Conservation (phyloP, 2,113 vertebrate genomes). For the Barnardius zonarius region DNA sequence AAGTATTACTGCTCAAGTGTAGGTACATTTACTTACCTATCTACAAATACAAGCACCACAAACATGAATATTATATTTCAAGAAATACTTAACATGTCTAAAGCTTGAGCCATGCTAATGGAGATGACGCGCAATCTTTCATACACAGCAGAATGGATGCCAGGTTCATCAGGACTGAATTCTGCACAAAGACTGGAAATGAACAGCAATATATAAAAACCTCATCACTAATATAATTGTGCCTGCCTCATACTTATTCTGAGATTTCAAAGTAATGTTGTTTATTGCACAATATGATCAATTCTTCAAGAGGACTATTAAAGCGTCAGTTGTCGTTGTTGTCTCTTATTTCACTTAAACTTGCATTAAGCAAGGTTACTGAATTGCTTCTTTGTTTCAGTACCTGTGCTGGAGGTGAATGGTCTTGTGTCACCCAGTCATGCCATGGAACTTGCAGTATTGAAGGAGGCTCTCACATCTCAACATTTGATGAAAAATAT, state of each 20-base stretch:
- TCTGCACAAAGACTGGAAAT: background rate
- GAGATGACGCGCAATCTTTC: background rate
- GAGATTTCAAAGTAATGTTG: background rate
- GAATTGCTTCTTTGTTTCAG: constrained; percentile 43
- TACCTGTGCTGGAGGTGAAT: constrained; percentile 74
- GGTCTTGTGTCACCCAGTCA: constrained; percentile 65
- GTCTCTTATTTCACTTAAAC: background rate
- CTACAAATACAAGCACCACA: background rate
- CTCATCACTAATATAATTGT: background rate
- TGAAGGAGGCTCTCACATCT: constrained; percentile 78
- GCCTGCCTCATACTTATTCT: background rate
- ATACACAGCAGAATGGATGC: background rate
- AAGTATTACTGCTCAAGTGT: background rate
- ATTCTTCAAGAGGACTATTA: background rate
- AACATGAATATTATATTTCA: background rate
- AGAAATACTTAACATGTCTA: background rate
- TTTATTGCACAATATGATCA: background rate
- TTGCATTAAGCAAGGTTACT: background rate
- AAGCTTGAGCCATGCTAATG: background rate
- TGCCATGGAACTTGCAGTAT: constrained; percentile 75
- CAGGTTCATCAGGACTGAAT: background rate
- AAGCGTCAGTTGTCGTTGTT: background rate
- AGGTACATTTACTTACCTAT: background rate
- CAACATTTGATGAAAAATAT: constrained; percentile 73
- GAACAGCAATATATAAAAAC: background rate